Conservation (phyloP, 1,140 invertebrate species). For the Drosophila murphyi region DNA sequence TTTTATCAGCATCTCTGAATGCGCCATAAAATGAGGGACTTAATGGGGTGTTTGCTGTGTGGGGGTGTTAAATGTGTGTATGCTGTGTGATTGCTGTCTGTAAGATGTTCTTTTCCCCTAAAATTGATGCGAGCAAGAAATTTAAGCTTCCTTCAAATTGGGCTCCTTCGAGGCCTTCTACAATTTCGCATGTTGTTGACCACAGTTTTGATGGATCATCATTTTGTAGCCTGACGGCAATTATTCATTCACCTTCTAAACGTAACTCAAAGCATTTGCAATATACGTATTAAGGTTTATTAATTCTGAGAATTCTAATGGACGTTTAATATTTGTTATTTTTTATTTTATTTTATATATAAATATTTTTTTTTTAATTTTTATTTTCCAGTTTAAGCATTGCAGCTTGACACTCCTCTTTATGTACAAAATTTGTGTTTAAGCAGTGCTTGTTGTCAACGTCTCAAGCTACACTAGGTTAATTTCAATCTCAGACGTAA, state of each 20-base stretch:
- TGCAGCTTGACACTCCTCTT: not conserved
- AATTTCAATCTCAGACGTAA: not conserved
- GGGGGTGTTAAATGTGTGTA: not conserved
- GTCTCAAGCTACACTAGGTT: not conserved
- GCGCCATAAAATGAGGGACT: not conserved
- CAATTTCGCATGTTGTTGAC: not conserved
- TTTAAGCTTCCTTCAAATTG: not conserved
- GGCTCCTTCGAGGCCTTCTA: not conserved
- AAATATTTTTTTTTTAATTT: not conserved
- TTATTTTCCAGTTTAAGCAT: not conserved
- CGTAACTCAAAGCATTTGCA: not conserved
- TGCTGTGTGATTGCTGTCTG: not conserved
- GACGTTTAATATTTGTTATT: not conserved
- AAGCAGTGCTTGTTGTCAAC: not conserved
- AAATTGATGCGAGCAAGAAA: not conserved
- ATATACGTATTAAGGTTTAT: no score
- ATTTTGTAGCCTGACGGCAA: not conserved
- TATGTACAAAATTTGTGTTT: no score
- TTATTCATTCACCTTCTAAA: slow-evolving; percentile 6
- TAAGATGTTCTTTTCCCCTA: not conserved
- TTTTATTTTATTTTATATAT: not conserved
- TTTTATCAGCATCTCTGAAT: slow-evolving; percentile 26
- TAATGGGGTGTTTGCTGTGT: not conserved
- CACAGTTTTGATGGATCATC: not conserved
- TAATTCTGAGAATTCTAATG: not conserved